Conservation (phyloP, 1,140 invertebrate species). For the Drosophila prosaltans region DNA sequence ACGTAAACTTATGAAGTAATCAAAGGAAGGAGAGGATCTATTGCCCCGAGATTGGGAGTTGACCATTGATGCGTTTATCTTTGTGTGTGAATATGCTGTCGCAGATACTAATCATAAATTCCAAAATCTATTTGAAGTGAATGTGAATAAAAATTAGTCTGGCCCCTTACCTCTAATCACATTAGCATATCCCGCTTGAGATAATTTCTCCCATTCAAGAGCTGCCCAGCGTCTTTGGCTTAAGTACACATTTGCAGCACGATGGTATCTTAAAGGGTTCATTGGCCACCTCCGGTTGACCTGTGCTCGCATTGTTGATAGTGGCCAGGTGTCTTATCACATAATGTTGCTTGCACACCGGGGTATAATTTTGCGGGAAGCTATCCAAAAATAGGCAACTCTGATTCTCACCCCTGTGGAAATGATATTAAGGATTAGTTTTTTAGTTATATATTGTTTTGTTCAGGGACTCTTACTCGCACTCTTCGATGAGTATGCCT, state of each 20-base stretch:
- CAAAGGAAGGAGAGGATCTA: background rate
- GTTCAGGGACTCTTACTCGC: slow-evolving; percentile 66
- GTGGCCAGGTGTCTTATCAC: slow-evolving; percentile 69
- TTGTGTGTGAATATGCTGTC: background rate
- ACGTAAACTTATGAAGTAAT: slow-evolving; percentile 62
- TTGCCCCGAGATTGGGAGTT: background rate
- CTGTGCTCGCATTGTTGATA: slow-evolving; percentile 40
- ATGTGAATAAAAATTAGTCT: slow-evolving; percentile 17
- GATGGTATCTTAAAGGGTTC: slow-evolving; percentile 85
- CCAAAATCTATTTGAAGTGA: slow-evolving; percentile 26
- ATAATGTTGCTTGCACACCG: slow-evolving; percentile 87
- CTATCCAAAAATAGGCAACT: slow-evolving; percentile 76
- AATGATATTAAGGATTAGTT: too few relatives aligned
- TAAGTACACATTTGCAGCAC: slow-evolving; percentile 86
- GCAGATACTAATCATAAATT: slow-evolving; percentile 29
- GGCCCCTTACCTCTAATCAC: slow-evolving; percentile 64
- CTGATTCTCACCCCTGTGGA: slow-evolving; percentile 66
- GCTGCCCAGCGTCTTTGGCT: slow-evolving; percentile 19
- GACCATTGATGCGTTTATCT: background rate
- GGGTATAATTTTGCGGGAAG: slow-evolving; percentile 84
- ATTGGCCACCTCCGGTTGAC: slow-evolving; percentile 47
- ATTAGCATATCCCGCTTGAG: slow-evolving; percentile 44
- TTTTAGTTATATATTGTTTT: too few relatives aligned
- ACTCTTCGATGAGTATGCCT: slow-evolving; percentile 76
- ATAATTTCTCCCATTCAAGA: slow-evolving; percentile 8